Conservation (phyloP, 2,888 invertebrate genomes). For the Blomia tropicalis region DNA sequence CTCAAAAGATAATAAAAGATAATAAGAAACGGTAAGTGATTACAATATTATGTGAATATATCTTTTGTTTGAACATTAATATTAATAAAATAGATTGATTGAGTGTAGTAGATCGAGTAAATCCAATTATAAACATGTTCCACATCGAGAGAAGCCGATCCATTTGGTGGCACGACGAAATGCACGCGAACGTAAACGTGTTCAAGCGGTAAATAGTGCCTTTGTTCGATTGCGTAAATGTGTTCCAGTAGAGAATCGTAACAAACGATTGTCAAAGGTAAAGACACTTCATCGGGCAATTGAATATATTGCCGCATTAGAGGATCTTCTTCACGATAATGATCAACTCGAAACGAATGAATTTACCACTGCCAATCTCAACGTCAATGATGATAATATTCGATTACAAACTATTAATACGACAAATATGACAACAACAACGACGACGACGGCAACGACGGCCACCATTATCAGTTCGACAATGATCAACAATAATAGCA, state of each 20-base stretch:
- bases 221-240: constrained; percentile 45
- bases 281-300: constrained; percentile 47
- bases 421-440: too few relatives aligned
- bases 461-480: too few relatives aligned
- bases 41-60: background rate
- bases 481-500: too few relatives aligned
- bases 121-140: constrained; percentile 31
- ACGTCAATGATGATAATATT: too few relatives aligned
- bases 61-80: background rate
- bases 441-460: too few relatives aligned
- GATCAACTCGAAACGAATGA: constrained; percentile 21
- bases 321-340: constrained; percentile 35
- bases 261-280: constrained; percentile 47
- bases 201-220: constrained; percentile 49
- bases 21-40: background rate
- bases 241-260: constrained; percentile 44
- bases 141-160: constrained; percentile 42
- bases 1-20: too few relatives aligned
- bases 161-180: constrained; percentile 46
- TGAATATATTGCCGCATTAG: constrained; percentile 45
- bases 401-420: too few relatives aligned
- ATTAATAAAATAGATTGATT: background rate
- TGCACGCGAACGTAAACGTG: constrained; percentile 47
- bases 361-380: too few relatives aligned
- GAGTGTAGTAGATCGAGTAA: constrained; percentile 16